Percentiles rank a stretch among this genome's conserved stretches.
phyloP scores from a whole-genome alignment of 2,113 vertebrate species.

The Cephalopholis sonnerati region DNA sequence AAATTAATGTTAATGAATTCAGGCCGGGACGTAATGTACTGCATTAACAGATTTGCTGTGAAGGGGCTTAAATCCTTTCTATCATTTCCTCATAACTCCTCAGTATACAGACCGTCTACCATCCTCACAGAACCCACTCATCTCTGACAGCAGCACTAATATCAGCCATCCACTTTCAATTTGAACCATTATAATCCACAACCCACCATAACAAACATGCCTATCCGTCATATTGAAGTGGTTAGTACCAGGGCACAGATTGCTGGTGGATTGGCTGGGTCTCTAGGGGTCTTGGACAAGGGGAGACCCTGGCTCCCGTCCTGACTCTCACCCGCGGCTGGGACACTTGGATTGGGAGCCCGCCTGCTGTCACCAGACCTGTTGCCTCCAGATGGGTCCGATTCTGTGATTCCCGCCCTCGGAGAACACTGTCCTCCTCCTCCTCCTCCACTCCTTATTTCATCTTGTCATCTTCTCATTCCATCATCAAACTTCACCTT shows the following conservation, averaged over 20 bases:
- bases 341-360: constrained; percentile 61
- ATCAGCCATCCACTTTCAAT: constrained; percentile 60
- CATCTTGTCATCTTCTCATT: constrained; percentile 19
- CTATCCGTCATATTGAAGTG: constrained; percentile 33
- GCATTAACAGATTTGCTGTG: constrained; percentile 66
- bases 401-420: constrained; percentile 49
- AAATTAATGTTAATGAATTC: constrained; percentile 70
- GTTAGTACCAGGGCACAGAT: constrained; percentile 70
- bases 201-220: constrained; percentile 47
- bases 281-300: constrained; percentile 52
- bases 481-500: constrained; percentile 47
- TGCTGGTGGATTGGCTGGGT: constrained; percentile 52
- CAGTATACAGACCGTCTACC: constrained; percentile 32
- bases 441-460: constrained; percentile 45
- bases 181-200: constrained; percentile 57
- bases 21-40: constrained; percentile 42
- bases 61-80: constrained; percentile 63
- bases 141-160: constrained; percentile 58
- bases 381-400: constrained; percentile 83
- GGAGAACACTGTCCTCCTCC: constrained; percentile 26
- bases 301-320: constrained; percentile 40
- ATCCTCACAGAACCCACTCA: constrained; percentile 47
- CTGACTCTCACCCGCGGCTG: constrained; percentile 54
- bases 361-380: constrained; percentile 81
- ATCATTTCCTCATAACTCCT: constrained; percentile 49